Percentiles rank a stretch among this genome's conserved stretches.
Conservation (phyloP, 2,888 invertebrate genomes). For the Synergus umbraculus region DNA sequence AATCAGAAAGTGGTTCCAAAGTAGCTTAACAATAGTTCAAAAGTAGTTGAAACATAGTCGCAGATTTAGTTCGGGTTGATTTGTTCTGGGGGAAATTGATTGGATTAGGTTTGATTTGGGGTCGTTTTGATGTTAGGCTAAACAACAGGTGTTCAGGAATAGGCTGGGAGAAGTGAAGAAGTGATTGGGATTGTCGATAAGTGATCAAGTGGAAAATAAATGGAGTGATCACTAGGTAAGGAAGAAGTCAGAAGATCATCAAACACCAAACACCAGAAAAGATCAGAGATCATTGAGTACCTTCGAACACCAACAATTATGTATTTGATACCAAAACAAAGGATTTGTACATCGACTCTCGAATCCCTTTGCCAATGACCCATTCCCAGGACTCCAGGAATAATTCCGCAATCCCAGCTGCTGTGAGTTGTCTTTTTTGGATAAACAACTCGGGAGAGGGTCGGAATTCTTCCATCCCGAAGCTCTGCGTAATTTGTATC, state of each 20-base stretch:
- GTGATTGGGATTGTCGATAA: neutral
- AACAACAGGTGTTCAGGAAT: constrained; percentile 1
- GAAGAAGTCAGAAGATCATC: neutral
- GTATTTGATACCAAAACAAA: neutral
- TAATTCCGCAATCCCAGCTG: neutral
- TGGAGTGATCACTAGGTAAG: neutral
- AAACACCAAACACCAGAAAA: neutral
- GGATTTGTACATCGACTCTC: neutral
- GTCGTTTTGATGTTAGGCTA: constrained; percentile 1
- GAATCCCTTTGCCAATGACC: neutral
- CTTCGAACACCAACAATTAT: neutral
- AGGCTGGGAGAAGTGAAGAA: neutral
- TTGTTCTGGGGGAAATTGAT: neutral
- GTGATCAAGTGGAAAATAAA: neutral
- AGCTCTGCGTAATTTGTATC: constrained; percentile 9
- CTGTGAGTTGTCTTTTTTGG: neutral
- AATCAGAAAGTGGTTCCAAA: neutral
- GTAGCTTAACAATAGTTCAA: neutral
- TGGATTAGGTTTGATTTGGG: neutral
- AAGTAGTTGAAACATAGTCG: neutral
- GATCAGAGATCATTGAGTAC: neutral
- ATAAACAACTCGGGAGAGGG: neutral
- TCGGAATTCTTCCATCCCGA: neutral
- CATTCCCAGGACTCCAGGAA: neutral
- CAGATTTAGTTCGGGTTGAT: too few species aligned